Base-by-base conservation (phyloP, 64 coral and sea anemone genomes). In the Dendrophyllia cribrosa region DNA sequence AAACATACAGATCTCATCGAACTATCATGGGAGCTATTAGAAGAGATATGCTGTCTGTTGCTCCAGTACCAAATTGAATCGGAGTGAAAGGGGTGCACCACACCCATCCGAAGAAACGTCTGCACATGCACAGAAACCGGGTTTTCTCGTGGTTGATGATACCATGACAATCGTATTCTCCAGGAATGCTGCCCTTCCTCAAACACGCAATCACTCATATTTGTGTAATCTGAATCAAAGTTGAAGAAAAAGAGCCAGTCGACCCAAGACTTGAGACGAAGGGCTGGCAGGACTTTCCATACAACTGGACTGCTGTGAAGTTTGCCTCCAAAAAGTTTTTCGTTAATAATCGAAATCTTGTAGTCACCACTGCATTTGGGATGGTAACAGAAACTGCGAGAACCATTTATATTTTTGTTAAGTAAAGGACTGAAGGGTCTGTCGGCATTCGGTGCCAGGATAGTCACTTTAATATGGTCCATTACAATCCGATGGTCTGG, bases 311-410 rank as follows among this genome's bases (percentile, higher is more conserved):
- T 76, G 53, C 74, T 10, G 49, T 51, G 16, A 51, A 45, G 16
- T 51, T 76, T 47, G 20, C 74, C 74, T 53, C 74, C 74, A n/a
- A 50, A 52, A 3, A 76, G 47, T n/a, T 76, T 76, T 45, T 76
- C 74, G 49, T 51, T 76, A 20, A 7, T 17, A 48, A 76, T 51
- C 6, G 16, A 51, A 53, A 76, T 76, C 48, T 51, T 76, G 19
- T 76, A 45, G 74, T 21, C 49, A 51, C 74, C 74, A 76, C 47
- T 52, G 47, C 7, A 9, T 2, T 9, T 4, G 14, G 74, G 74
- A 10, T 6, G 13, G 19, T 9, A 76, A 51, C 74, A 10, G 47
- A 76, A 76, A 52, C 74, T 20, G 17, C 49, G 74, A 76, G 74
- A n/a, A 49, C 74, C 74, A 76, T 76, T 20, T 20, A 4, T 47